Evolutionary conservation across 2,888 invertebrate species (phyloP), one percentile per base, ranked within the genome.

Genomic region (Deilephila elpenor): DNA sequence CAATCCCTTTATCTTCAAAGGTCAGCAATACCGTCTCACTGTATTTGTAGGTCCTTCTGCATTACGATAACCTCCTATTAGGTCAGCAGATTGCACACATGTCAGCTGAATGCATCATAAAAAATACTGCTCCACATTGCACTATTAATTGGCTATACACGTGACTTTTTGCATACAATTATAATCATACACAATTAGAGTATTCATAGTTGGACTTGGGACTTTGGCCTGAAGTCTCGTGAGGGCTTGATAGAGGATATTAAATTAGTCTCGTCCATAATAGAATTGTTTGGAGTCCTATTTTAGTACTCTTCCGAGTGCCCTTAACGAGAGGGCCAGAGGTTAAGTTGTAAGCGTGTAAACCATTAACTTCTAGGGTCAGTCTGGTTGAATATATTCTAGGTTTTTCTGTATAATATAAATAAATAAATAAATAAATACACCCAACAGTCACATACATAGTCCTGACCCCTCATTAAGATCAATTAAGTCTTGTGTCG

Each of bases 281-380:
- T 44, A 20, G 8, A 37, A 20, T 20, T 44, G 20, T 62, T 37
- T 44, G 37, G 11, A 20, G 64, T 44, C 4, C 20, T 64, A 64
- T 64, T 64, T 37, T 44, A 44, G 20, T 37, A 3, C 3, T 62
- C 32, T 61, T 61, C 32, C 29, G 32, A 34, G 34, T 20, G 37
- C 64, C 11, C 44, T 34, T 44, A 37, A 19, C 32, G 19, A 4
- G 34, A 32, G 62, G 37, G 34, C 34, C 62, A 62, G 37, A 62
- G 20, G 64, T 64, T 64, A 44, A 64, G 14, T 64, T 64, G 64
- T 20, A 20, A 20, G 64, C 37, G 44, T 64, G n/a, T 37, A 44
- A 20, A 20, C n/a, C 14, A 20, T 11, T 64, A 20, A 44, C 20
- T n/a, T 3, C 2, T 44, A 11, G 17, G 37, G 44, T 64, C 44